Evolutionary conservation across 1,140 invertebrate species (phyloP).

Genomic region (Cepaea nemoralis): DNA sequence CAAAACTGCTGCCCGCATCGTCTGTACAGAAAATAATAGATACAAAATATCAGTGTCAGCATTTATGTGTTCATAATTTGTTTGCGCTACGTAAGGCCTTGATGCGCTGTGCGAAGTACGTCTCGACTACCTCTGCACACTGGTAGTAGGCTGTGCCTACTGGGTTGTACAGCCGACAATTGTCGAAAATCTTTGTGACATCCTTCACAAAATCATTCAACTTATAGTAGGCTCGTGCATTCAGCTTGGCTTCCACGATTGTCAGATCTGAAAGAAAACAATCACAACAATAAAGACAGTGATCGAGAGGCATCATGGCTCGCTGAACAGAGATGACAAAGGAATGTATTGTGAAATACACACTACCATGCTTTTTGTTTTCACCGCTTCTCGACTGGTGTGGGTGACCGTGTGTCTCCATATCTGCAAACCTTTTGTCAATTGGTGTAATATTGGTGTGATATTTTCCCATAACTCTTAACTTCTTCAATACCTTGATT

Average conservation of each 20-base stretch:
- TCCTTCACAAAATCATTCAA: conserved; percentile 96
- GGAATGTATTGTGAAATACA: too few relatives aligned
- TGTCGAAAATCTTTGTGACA: conserved; percentile 98
- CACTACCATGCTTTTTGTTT: too few relatives aligned
- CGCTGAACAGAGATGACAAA: too few relatives aligned
- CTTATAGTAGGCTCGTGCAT: conserved; percentile 85
- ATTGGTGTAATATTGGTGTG: too few relatives aligned
- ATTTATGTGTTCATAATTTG: not conserved
- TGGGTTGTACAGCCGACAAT: conserved; percentile 96
- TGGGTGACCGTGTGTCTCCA: too few relatives aligned
- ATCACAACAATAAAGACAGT: too few relatives aligned
- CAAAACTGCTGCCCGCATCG: not conserved
- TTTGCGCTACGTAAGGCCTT: conserved; percentile 58
- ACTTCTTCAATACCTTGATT: too few relatives aligned
- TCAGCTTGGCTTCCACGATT: conserved; percentile 90
- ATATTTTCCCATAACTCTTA: too few relatives aligned
- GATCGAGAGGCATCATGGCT: too few relatives aligned
- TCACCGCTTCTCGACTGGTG: too few relatives aligned
- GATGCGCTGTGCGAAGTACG: conserved; percentile 87
- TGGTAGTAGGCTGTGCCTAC: conserved; percentile 94
- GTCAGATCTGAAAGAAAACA: conserved; percentile 93
- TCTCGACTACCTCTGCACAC: conserved; percentile 93
- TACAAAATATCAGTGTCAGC: not conserved
- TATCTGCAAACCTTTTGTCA: too few relatives aligned
- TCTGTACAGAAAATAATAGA: not conserved